Conservation (phyloP, 2,888 invertebrate species). For the Tricholauxania praeusta region DNA sequence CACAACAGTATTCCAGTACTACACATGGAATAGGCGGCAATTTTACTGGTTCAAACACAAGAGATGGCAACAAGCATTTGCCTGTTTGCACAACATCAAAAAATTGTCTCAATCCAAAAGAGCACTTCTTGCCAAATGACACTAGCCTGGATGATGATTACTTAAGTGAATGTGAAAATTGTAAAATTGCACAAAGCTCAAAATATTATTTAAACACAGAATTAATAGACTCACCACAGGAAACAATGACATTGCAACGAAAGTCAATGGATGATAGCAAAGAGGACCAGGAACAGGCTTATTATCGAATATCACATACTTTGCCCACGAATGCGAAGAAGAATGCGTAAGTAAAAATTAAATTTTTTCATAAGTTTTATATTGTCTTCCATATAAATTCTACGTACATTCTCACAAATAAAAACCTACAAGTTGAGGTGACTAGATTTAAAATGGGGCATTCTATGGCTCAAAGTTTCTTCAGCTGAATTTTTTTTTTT, state of each 20-base stretch:
- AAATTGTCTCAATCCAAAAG: slow-evolving; percentile 68
- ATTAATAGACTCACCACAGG: slow-evolving; percentile 70
- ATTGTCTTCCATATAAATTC: neutral
- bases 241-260: slow-evolving; percentile 78
- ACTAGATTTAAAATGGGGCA: too few relatives aligned
- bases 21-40: slow-evolving; percentile 4
- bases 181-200: slow-evolving; percentile 81
- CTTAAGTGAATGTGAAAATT: slow-evolving; percentile 87
- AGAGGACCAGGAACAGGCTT: slow-evolving; percentile 68
- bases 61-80: slow-evolving; percentile 57
- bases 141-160: slow-evolving; percentile 76
- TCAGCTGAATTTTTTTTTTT: too few relatives aligned
- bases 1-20: slow-evolving; percentile 45
- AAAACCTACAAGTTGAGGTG: neutral
- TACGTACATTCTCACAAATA: neutral
- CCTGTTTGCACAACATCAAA: slow-evolving; percentile 68
- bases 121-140: slow-evolving; percentile 68
- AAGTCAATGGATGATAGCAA: slow-evolving; percentile 67
- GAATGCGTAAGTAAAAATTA: slow-evolving; percentile 62
- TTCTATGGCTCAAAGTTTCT: too few relatives aligned
- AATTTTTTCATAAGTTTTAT: neutral
- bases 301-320: slow-evolving; percentile 75
- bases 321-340: slow-evolving; percentile 74
- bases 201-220: slow-evolving; percentile 75
- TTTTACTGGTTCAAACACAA: slow-evolving; percentile 25